Evolutionary conservation across 2,113 vertebrate species (phyloP).

Genomic region (Dasyurus viverrinus): DNA sequence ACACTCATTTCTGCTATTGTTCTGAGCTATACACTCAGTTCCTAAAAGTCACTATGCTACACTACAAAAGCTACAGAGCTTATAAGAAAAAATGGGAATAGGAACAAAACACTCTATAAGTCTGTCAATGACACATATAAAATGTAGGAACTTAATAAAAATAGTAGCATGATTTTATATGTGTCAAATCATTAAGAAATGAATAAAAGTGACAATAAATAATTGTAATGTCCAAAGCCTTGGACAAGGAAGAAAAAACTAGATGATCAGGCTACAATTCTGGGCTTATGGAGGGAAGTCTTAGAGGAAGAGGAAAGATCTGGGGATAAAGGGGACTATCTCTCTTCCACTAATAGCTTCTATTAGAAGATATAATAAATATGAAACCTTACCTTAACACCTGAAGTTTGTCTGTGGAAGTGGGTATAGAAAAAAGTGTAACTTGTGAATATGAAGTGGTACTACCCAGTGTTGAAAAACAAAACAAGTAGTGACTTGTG

Average conservation of each 20-base stretch:
- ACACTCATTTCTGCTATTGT: neutral
- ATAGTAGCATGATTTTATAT: neutral
- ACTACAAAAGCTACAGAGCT: neutral
- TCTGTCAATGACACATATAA: neutral
- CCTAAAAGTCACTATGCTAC: neutral
- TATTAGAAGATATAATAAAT: neutral
- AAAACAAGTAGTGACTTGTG: neutral
- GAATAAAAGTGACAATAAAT: neutral
- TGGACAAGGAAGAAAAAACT: neutral
- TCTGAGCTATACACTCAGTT: neutral
- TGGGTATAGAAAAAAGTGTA: neutral
- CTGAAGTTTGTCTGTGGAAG: neutral
- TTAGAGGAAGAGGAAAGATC: neutral
- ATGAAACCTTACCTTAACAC: neutral
- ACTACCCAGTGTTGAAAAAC: neutral
- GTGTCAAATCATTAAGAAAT: neutral
- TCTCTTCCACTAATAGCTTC: neutral
- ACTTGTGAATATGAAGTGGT: neutral
- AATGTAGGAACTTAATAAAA: neutral
- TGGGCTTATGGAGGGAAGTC: neutral
- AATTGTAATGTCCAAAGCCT: neutral
- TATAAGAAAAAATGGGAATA: neutral
- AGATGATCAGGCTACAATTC: neutral
- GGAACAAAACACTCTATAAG: neutral
- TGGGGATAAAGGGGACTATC: neutral